Evolutionary conservation across 2,797 vertebrate species (phyloP).

Genomic region (Cirrhinus molitorella): DNA sequence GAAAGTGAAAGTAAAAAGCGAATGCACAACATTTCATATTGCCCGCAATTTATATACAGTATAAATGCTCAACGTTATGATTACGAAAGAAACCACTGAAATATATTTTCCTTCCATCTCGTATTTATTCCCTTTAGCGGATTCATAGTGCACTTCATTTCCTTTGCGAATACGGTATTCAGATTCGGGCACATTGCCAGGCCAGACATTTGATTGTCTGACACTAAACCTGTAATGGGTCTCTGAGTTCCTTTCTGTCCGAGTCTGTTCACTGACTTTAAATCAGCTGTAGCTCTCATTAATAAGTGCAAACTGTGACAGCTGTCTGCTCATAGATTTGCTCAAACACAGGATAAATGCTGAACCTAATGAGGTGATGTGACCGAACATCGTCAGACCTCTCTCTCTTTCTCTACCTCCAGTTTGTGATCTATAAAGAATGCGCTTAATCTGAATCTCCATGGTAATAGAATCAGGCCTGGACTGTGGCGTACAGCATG

Average conservation of each 20-base stretch:
- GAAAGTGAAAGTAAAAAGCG: too few species aligned
- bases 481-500: background rate
- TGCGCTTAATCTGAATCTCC: background rate
- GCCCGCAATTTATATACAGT: too few species aligned
- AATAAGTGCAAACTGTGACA: conserved; percentile 20
- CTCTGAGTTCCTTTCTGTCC: background rate
- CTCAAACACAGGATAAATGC: conserved; percentile 38
- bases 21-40: too few species aligned
- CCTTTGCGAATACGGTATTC: too few species aligned
- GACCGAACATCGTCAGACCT: background rate
- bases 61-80: too few species aligned
- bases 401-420: conserved; percentile 9
- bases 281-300: conserved; percentile 35
- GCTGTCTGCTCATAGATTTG: conserved; percentile 22
- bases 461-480: background rate
- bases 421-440: background rate
- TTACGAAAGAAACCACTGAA: too few species aligned
- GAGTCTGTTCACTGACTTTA: conserved; percentile 22
- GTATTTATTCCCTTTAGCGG: too few species aligned
- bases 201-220: too few species aligned
- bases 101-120: too few species aligned
- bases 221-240: background rate
- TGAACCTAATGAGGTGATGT: conserved; percentile 34
- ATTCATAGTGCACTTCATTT: too few species aligned
- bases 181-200: too few species aligned